phyloP scores from a whole-genome alignment of 2,113 vertebrate species.

The Pangasianodon hypophthalmus region DNA sequence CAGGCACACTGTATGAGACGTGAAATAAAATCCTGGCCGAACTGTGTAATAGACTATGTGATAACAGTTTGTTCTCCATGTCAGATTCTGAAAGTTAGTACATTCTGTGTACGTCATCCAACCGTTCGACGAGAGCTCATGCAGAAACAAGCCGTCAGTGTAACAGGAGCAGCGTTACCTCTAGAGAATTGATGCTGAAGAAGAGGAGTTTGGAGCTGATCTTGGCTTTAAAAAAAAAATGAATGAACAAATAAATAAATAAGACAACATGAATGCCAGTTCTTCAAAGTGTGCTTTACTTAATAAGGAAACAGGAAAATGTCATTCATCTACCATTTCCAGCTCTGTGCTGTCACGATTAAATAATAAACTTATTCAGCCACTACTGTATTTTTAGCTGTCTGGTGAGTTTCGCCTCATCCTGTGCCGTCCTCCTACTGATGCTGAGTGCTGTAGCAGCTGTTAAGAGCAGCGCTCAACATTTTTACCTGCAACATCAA shows the following conservation, averaged over 20 bases:
- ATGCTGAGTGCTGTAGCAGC: neutral
- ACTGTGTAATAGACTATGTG: neutral
- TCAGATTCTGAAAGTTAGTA: neutral
- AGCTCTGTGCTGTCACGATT: neutral
- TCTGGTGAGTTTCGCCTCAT: neutral
- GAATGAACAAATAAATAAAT: too few relatives aligned
- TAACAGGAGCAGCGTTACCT: neutral
- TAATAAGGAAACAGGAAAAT: neutral
- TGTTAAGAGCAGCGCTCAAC: too few relatives aligned
- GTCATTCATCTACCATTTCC: neutral
- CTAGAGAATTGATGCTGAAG: neutral
- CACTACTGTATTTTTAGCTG: neutral
- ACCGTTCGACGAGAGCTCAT: neutral
- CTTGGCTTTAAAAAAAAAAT: too few relatives aligned
- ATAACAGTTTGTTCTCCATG: neutral
- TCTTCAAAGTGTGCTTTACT: neutral
- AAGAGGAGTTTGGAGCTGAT: too few relatives aligned
- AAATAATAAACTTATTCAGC: neutral
- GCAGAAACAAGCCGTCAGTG: neutral
- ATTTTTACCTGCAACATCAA: neutral
- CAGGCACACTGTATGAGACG: neutral
- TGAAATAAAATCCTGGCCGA: neutral
- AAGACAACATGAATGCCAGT: neutral
- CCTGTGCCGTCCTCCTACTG: neutral
- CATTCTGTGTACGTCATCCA: neutral